phyloP scores from a whole-genome alignment of 2,888 invertebrate species.

The Aquatica leii region DNA sequence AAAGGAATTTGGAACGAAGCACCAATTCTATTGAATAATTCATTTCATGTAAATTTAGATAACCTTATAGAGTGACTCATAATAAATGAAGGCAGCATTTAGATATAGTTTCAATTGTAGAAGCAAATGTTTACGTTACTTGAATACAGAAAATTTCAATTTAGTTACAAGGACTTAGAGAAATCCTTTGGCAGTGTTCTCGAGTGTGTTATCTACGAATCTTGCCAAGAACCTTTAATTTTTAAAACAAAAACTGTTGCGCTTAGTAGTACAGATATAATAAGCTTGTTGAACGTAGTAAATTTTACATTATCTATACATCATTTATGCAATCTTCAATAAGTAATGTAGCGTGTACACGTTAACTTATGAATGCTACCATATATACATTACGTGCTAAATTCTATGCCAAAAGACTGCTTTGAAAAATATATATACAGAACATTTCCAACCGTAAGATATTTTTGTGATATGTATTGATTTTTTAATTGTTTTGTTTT shows the following conservation, averaged over 20 bases:
- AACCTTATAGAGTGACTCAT: constrained; percentile 13
- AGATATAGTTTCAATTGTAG: constrained; percentile 12
- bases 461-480: too few relatives aligned
- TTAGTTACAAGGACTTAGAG: constrained; percentile 10
- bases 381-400: constrained; percentile 7
- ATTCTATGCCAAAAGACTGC: neutral
- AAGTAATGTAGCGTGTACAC: constrained; percentile 1
- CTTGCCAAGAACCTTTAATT: constrained; percentile 37
- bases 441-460: too few relatives aligned
- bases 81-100: constrained; percentile 11
- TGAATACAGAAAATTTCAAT: constrained; percentile 18
- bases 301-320: constrained; percentile 2
- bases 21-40: constrained; percentile 10
- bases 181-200: constrained; percentile 35
- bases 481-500: too few relatives aligned
- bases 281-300: constrained; percentile 36
- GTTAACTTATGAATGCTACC: neutral
- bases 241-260: constrained; percentile 36
- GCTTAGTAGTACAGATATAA: constrained; percentile 24
- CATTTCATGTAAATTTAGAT: constrained; percentile 12
- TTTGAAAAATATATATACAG: too few relatives aligned
- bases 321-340: constrained; percentile 3
- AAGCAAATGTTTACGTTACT: constrained; percentile 13
- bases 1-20: constrained; percentile 8
- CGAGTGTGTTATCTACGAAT: constrained; percentile 30